Evolutionary conservation across 2,888 invertebrate genomes (phyloP), one percentile per base, ranked within the genome.

Genomic region (Drosophila setosimentum): DNA sequence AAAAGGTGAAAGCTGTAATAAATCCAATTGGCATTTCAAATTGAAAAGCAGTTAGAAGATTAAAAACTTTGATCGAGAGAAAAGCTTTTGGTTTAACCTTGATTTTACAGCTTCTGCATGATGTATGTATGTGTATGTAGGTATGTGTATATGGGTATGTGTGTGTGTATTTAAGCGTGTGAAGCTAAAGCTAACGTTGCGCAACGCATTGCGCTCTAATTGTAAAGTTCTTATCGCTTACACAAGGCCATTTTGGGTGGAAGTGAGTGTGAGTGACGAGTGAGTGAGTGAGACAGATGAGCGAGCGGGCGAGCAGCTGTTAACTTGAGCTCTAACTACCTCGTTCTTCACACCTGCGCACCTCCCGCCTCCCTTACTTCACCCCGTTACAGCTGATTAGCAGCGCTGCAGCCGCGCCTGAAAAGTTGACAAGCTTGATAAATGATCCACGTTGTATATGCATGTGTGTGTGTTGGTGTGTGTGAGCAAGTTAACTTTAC

Each of bases 371-470:
- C 6, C 21, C 33, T 35, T 37, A n/a, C n/a, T 11, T 13, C 3
- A 2, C 11, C 18, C 2, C 1, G 53, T 68, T 64, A 75, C 78
- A 78, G 75, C 78, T 78, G 79, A 78, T 78, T 78, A 71, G 75
- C 75, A 78, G 66, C 66, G 61, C 68, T 55, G 27, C 37, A 54
- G 68, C 75, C 58, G 68, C 79, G 66, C 75, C 78, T 78, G 55
- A 78, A 66, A 78, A 40, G 40, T 78, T 78, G 71, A 78, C 78
- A 78, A 45, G 49, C 70, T 75, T 73, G 78, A 78, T 60, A 76
- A 82, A 76, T 79, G 80, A 73, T 79, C 79, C 63, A 68, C 59
- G 75, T 64, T 69, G 59, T 24, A 66, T 53, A 32, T 58, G 33
- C 8, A 2, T 24, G 18, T 27, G 21, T 49, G 63, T 42, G 27